Percentiles rank a stretch among this genome's conserved stretches.
phyloP scores from a whole-genome alignment of 2,888 invertebrate species.

The Cephus nigrinus region DNA sequence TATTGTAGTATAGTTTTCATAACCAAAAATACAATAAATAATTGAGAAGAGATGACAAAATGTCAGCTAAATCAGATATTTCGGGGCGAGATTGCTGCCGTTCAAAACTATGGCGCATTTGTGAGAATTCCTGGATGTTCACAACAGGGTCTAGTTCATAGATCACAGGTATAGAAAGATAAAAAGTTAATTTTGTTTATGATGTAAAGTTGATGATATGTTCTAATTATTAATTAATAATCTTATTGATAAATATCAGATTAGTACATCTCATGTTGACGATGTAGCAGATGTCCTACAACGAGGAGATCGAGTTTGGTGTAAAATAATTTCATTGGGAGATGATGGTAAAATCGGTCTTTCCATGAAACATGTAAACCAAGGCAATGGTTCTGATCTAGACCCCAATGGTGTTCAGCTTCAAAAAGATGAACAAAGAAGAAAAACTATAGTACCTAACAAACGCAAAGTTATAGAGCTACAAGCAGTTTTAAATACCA shows the following conservation, averaged over 20 bases:
- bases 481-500: constrained; percentile 63
- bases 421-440: constrained; percentile 59
- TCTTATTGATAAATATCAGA: constrained; percentile 33
- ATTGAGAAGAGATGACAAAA: constrained; percentile 37
- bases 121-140: constrained; percentile 62
- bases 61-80: constrained; percentile 60
- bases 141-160: constrained; percentile 64
- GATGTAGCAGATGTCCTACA: constrained; percentile 62
- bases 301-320: constrained; percentile 64
- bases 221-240: background rate
- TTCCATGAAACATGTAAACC: constrained; percentile 66
- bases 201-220: background rate
- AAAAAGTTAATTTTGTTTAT: background rate
- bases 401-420: constrained; percentile 64
- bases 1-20: background rate
- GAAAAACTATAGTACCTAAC: constrained; percentile 44
- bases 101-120: constrained; percentile 66
- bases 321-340: constrained; percentile 60
- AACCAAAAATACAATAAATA: background rate
- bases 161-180: constrained; percentile 48
- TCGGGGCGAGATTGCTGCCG: constrained; percentile 59
- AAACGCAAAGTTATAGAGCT: constrained; percentile 59
- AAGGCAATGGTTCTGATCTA: constrained; percentile 63
- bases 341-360: constrained; percentile 62
- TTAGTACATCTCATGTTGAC: constrained; percentile 59